Conservation (phyloP, 2,113 vertebrate species). For the Psettodes erumei region DNA sequence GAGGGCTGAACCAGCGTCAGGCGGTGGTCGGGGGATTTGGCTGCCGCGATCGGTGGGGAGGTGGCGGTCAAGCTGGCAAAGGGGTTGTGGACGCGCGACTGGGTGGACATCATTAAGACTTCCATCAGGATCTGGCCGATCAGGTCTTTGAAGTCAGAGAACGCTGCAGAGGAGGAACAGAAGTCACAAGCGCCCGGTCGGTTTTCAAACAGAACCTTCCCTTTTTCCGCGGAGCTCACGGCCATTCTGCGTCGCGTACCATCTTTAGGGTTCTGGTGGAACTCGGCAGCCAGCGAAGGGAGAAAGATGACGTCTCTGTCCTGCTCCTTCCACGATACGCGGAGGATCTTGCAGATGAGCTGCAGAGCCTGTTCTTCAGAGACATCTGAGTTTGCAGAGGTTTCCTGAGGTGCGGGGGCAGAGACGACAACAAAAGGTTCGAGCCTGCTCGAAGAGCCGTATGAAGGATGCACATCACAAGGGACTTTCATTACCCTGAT, state of each 20-base stretch:
- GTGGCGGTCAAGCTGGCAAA: conserved; percentile 98
- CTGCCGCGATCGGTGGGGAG: conserved; percentile 93
- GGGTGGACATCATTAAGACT: conserved; percentile 98
- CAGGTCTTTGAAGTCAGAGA: conserved; percentile 97
- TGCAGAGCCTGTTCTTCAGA: conserved; percentile 97
- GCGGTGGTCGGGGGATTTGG: conserved; percentile 91
- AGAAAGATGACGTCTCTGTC: conserved; percentile 97
- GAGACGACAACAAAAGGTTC: background rate
- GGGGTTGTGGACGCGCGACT: conserved; percentile 92
- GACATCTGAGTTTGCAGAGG: conserved; percentile 89
- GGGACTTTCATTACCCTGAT: background rate
- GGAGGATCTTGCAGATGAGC: conserved; percentile 98
- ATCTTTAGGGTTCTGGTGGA: conserved; percentile 93
- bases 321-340: conserved; percentile 98
- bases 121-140: conserved; percentile 99
- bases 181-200: background rate
- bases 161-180: conserved; percentile 81
- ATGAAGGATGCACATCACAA: background rate
- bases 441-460: background rate
- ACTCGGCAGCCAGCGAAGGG: conserved; percentile 92
- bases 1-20: conserved; percentile 88
- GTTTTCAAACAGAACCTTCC: background rate
- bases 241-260: conserved; percentile 86
- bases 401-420: conserved; percentile 83
- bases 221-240: background rate